Evolutionary conservation across 2,888 invertebrate genomes (phyloP).

Genomic region (Hofmannophila pseudospretella): DNA sequence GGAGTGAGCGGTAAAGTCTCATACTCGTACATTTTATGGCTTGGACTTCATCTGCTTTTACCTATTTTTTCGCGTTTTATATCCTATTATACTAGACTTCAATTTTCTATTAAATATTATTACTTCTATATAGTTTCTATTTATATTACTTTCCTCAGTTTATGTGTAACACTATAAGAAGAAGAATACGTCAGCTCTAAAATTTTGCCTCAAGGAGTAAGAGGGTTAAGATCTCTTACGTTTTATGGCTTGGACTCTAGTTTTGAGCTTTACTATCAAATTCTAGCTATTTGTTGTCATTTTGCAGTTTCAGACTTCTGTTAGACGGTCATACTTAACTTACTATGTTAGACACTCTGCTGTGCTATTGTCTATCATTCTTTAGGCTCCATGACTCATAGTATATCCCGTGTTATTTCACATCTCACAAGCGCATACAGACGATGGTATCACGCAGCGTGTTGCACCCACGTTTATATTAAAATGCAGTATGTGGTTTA

Average conservation of each 20-base stretch:
- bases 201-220: conserved; percentile 2
- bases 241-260: too few species aligned
- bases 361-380: conserved; percentile 1
- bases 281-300: background rate
- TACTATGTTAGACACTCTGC: background rate
- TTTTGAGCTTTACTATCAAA: background rate
- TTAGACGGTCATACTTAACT: background rate
- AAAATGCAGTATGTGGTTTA: conserved; percentile 42
- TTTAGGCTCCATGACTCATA: conserved; percentile 28
- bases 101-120: too few species aligned
- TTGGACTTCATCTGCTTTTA: too few species aligned
- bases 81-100: too few species aligned
- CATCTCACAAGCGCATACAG: conserved; percentile 44
- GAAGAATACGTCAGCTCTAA: conserved; percentile 28
- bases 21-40: too few species aligned
- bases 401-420: conserved; percentile 35
- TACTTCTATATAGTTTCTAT: too few species aligned
- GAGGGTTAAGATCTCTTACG: too few species aligned
- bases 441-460: conserved; percentile 39
- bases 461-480: conserved; percentile 46
- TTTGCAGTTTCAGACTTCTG: too few species aligned
- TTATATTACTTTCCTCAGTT: too few species aligned
- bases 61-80: too few species aligned
- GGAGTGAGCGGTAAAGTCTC: too few species aligned
- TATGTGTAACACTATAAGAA: too few species aligned